Evolutionary conservation across 2,797 vertebrate species (phyloP).

Genomic region (Acanthopagrus latus): DNA sequence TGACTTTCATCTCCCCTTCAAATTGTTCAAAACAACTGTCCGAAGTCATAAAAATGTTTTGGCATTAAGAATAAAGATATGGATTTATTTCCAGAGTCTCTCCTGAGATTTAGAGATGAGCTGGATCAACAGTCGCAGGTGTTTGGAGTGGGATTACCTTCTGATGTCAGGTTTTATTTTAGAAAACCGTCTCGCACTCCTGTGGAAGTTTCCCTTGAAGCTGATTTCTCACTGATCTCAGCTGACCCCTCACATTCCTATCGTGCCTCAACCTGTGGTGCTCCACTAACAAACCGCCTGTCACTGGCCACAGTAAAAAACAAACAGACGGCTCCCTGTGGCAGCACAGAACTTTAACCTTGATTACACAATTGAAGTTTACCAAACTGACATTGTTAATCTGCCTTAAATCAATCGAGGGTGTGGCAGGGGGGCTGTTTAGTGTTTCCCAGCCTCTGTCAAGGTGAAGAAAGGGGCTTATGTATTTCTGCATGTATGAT

Average conservation of each 20-base stretch:
- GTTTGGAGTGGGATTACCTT: background rate
- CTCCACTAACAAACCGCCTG: constrained; percentile 33
- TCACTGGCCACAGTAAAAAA: constrained; percentile 15
- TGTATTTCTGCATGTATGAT: background rate
- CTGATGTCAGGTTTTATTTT: background rate
- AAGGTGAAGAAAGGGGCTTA: background rate
- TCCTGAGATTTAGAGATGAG: background rate
- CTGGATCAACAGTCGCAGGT: background rate
- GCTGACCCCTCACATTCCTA: constrained; percentile 48
- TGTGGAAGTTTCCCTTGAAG: background rate
- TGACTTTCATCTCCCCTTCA: constrained; percentile 42
- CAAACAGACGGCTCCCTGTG: background rate
- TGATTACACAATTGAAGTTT: constrained; percentile 1
- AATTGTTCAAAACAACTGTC: background rate
- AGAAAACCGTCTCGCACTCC: background rate
- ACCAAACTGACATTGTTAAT: constrained; percentile 4
- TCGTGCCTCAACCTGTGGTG: constrained; percentile 29
- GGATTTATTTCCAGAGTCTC: background rate
- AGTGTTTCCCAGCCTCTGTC: background rate
- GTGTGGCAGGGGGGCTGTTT: background rate
- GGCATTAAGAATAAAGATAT: background rate
- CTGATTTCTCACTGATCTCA: constrained; percentile 14
- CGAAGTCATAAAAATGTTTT: constrained; percentile 24
- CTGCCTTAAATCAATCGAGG: background rate
- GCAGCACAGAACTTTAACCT: constrained; percentile 13